phyloP scores from a whole-genome alignment of 2,888 invertebrate genomes.

The Muschampia plurimacula region DNA sequence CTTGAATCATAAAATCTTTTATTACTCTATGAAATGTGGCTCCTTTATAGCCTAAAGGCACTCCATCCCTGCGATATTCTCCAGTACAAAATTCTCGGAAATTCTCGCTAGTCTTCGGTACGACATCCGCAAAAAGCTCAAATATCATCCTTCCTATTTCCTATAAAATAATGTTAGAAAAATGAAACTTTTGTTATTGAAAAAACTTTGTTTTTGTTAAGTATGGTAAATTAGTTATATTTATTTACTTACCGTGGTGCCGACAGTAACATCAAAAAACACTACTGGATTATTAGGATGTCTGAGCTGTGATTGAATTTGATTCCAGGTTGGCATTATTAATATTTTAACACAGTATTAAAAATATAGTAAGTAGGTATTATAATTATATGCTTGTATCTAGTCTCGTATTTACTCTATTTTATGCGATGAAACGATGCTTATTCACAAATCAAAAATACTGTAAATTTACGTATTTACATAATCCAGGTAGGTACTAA shows the following conservation, averaged over 20 bases:
- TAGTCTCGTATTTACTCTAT: no score
- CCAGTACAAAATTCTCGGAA: conserved; percentile 99
- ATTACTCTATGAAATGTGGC: conserved; percentile 99
- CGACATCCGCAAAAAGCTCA: conserved; percentile 98
- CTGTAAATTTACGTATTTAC: no score
- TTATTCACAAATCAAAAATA: no score
- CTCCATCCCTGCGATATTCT: conserved; percentile 97
- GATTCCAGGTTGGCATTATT: conserved; percentile 96
- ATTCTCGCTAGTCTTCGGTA: conserved; percentile 98
- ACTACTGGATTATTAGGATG: conserved; percentile 99
- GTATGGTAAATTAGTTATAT: not conserved
- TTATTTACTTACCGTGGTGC: conserved; percentile 91
- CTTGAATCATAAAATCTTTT: conserved; percentile 99
- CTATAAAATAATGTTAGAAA: conserved; percentile 70
- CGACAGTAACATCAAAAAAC: conserved; percentile 98
- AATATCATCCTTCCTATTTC: conserved; percentile 99
- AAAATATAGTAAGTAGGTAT: no score
- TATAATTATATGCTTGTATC: no score
- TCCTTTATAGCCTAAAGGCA: conserved; percentile 98
- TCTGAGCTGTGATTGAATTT: conserved; percentile 95
- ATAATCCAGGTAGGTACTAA: no score
- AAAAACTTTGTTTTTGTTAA: no score
- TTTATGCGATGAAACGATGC: no score
- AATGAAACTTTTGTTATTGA: no score
- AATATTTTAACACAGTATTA: not conserved